Percentiles rank a stretch among this genome's conserved stretches.
These are phyloP conservation scores for Distichodus sexfasciatus DNA, from an alignment of 2,797 vertebrate genomes.

Conservation along the genomic window DNA sequence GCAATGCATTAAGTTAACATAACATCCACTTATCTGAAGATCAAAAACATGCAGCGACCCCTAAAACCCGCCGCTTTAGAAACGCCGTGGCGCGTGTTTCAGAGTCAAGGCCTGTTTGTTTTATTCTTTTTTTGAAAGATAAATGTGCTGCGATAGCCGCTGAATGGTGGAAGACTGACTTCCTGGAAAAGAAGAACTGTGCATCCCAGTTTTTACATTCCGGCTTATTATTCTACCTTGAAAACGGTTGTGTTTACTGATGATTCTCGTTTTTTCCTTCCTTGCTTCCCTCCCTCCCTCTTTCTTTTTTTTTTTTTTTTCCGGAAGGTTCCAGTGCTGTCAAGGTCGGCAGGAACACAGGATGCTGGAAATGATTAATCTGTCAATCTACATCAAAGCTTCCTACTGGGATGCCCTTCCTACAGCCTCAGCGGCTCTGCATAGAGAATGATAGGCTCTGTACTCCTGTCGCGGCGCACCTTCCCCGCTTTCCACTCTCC, in stretches of 20 bases:
- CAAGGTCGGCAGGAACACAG: slow-evolving; percentile 71
- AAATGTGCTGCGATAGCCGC: slow-evolving; percentile 7
- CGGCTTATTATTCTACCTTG: slow-evolving; percentile 26
- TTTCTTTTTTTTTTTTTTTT: slow-evolving; percentile 27
- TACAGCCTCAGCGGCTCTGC: slow-evolving; percentile 61
- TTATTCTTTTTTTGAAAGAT: slow-evolving; percentile 19
- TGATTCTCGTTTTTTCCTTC: too few relatives aligned
- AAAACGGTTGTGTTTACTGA: slow-evolving; percentile 41
- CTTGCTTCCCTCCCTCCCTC: slow-evolving; percentile 31
- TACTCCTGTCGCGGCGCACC: slow-evolving; percentile 60
- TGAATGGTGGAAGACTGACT: slow-evolving; percentile 21
- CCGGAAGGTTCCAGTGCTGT: slow-evolving; percentile 60
- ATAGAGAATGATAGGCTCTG: slow-evolving; percentile 60
- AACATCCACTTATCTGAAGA: background rate
- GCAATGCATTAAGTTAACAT: background rate
- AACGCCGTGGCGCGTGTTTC: background rate
- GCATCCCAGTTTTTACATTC: too few relatives aligned
- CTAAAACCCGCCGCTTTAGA: background rate
- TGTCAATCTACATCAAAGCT: slow-evolving; percentile 76
- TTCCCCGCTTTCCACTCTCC: slow-evolving; percentile 56
- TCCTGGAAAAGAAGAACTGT: slow-evolving; percentile 32
- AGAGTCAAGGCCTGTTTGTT: background rate
- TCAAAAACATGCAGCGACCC: background rate
- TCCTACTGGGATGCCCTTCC: slow-evolving; percentile 68
- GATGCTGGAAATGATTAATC: slow-evolving; percentile 75